phyloP scores from a whole-genome alignment of 23 tunicate species.

The Halocynthia roretzi region DNA sequence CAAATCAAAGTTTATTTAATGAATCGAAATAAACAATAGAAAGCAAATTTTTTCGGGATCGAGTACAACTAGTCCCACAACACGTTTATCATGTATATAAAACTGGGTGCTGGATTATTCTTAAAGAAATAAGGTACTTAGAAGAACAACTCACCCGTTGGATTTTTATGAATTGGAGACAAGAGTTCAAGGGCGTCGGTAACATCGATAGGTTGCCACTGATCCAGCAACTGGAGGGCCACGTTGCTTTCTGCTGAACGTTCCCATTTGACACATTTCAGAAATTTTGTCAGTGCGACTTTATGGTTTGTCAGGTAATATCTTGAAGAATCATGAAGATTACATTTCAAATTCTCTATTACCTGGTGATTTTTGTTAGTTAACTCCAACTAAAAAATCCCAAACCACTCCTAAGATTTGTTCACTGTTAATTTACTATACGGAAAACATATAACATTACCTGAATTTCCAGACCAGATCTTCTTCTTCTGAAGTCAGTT shows the following conservation, averaged over 20 bases:
- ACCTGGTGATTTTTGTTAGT: too few relatives aligned
- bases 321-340: neutral
- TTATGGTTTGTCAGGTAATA: conserved; percentile 71
- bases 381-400: conserved; percentile 11
- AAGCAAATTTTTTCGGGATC: neutral
- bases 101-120: neutral
- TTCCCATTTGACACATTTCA: conserved; percentile 89
- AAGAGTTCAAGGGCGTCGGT: conserved; percentile 79
- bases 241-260: conserved; percentile 57
- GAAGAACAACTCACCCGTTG: conserved; percentile 40
- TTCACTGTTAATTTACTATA: neutral
- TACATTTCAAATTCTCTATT: too few relatives aligned
- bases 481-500: conserved; percentile 76
- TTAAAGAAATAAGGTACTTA: neutral
- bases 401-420: neutral
- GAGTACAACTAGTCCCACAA: neutral
- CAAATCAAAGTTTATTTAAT: neutral
- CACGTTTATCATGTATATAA: neutral
- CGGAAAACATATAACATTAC: conserved; percentile 9
- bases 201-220: conserved; percentile 90
- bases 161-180: conserved; percentile 61
- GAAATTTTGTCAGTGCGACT: conserved; percentile 85
- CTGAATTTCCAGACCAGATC: conserved; percentile 87
- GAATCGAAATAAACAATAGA: neutral
- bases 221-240: conserved; percentile 74